Evolutionary conservation across 2,888 invertebrate species (phyloP), one percentile per base, ranked within the genome.

Genomic region (Dyspetes luteomarginatus): DNA sequence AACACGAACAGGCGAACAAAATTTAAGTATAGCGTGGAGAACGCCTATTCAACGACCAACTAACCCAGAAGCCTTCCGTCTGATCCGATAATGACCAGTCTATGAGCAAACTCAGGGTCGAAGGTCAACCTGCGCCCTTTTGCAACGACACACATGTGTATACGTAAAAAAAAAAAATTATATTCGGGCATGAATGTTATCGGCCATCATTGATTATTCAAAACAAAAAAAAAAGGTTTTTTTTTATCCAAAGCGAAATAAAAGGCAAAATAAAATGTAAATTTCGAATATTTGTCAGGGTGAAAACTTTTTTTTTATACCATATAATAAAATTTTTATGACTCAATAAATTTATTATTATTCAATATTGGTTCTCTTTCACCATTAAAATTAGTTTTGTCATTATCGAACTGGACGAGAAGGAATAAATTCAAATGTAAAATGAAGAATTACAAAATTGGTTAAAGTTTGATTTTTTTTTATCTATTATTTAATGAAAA

Each of bases 51-150:
- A 48, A 56, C 65, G 77, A 56, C 58, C 65, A 69, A 77, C 65
- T 77, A 71, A 77, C 77, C 77, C 71, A 77, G 65, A 58, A 71
- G 77, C 71, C 41, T 71, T 77, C 65, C 71, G 50, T 77, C 65
- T 58, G 71, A 77, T 71, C 71, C 64, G 64, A 77, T 77, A 65
- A 77, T 65, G 71, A 50, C 65, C 71, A 36, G 77, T 65, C 77
- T 56, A 50, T 41, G n/a, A 28, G 65, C 58, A 4, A 56, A 17
- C 19, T 12, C 30, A 36, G 55, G 30, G 24, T 77, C 56, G 56
- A 65, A 77, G 71, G 77, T 71, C 72, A 60, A 71, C 36, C 64
- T 41, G 26, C 17, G 71, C 30, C 45, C 68, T 56, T 69, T 43
- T 36, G 36, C 36, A 36, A 36, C 7, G 7, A 7, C 12, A 15